Evolutionary conservation across 2,797 vertebrate species (phyloP).

Genomic region (Leptodon cayanensis): DNA sequence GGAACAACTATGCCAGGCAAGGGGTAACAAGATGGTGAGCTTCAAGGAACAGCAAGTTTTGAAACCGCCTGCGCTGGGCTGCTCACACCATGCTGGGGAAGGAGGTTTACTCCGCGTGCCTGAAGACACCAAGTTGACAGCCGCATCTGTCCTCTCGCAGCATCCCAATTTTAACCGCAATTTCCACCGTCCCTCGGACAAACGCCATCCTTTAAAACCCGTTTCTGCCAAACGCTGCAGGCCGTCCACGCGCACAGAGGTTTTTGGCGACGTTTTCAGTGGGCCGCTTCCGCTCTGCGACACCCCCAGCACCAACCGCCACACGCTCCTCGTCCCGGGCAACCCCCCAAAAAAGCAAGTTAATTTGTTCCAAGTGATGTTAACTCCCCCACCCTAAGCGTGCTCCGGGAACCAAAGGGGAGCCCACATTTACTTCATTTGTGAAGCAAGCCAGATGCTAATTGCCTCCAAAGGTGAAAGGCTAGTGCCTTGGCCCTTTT

Average conservation of each 20-base stretch:
- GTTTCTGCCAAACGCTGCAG: background rate
- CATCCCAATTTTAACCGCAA: background rate
- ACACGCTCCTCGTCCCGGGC: background rate
- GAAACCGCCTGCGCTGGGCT: background rate
- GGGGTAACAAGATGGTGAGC: background rate
- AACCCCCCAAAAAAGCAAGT: background rate
- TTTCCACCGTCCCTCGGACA: background rate
- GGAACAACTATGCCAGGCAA: background rate
- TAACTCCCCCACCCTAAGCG: conserved; percentile 42
- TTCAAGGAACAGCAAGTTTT: background rate
- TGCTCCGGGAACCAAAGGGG: conserved; percentile 56
- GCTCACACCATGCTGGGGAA: background rate
- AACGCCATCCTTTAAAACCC: background rate
- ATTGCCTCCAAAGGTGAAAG: conserved; percentile 65
- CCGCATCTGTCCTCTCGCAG: background rate
- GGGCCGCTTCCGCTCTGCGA: background rate
- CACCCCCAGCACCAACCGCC: background rate
- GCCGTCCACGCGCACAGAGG: background rate
- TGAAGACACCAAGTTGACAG: background rate
- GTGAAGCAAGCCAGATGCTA: conserved; percentile 65
- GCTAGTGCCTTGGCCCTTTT: conserved; percentile 59
- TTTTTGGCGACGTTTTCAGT: background rate
- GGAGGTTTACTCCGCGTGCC: background rate
- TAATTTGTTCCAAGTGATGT: conserved; percentile 17
- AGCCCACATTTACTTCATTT: conserved; percentile 56